Evolutionary conservation across 2,113 vertebrate species (phyloP), one percentile per base, ranked within the genome.

Genomic region (Procavia capensis): DNA sequence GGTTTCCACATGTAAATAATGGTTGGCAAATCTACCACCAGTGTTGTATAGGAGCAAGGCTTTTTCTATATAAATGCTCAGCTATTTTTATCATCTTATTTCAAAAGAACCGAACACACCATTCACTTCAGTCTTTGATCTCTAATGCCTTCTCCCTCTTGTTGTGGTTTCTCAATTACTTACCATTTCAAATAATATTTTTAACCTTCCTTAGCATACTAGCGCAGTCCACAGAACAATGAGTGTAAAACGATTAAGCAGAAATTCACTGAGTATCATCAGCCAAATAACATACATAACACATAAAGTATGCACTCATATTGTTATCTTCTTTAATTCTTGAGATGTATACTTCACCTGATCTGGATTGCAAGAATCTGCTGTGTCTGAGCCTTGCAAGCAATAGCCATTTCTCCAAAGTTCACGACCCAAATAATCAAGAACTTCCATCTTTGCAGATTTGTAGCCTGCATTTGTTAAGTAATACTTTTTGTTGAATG

Each of bases 141-240:
- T 66, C 9, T 34, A 61, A 45, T 74, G 34, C 16, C n/a, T 54
- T 89, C 9, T 43, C 20, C 24, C 22, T 43, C 3, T 47, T n/a
- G 41, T 88, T 66, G 6, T 47, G 11, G 6, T 43, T 66, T 47
- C 25, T 63, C 29, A 25, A 45, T 83, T 80, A 78, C 13, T 8
- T 36, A 95, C 93, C 84, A 81, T 39, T 91, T 82, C 88, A 78
- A 29, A 34, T 8, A 75, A 16, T 45, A 13, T 16, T 90, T 87
- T 86, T 27, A 20, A 6, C 20, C 11, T 61, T 96, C 57, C 34
- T 86, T 45, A 76, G 34, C 36, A 39, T 78, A 25, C 41, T 43
- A 61, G 7, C 76, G 2, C 19, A 57, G 1, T 0, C 2, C 29
- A 81, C 57, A 90, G 9, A 63, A 88, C 9, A 57, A 19, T 75